Evolutionary conservation across 2,797 vertebrate species (phyloP), one percentile per base, ranked within the genome.

Genomic region (Sitta carolinensis): DNA sequence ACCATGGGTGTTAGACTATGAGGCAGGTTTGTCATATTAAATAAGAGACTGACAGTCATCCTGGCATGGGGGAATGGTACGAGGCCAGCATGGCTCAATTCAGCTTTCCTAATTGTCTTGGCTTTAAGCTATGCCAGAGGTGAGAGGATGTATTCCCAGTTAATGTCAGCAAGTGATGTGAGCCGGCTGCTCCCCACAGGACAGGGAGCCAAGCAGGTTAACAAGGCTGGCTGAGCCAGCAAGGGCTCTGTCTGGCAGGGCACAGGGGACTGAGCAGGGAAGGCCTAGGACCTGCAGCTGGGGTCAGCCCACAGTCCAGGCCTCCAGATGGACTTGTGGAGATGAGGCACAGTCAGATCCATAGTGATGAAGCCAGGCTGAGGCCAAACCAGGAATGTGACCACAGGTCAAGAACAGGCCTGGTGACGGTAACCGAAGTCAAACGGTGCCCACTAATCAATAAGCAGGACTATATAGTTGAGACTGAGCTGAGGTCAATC

Each of bases 401-500:
- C n/a, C 68, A 20, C 36, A 51, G 57, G 52, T 74, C 69, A 77
- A 51, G 34, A 94, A 10, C 64, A 57, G 42, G 50, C n/a, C 61
- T 84, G 50, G 45, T 81, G 58, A 61, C 2, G 11, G 40, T 80
- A 89, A 67, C 15, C 1, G 3, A 18, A 52, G 68, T 72, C 42
- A 59, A 50, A 36, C n/a, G 52, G 45, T 83, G 79, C 48, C 68
- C 45, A 10, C 30, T 20, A 32, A 76, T 85, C 48, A 55, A 55
- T 67, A 63, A 29, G 13, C 72, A 58, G 68, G 38, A 50, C 45
- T 25, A 7, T 0, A 19, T 63, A 76, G n/a, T 43, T 1, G 36
- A 79, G 70, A 69, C 78, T 66, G 43, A 34, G n/a, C 63, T 82
- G 59, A 94, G 70, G 91, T 86, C 87, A 91, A n/a, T 25, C 63